Evolutionary conservation across 2,888 invertebrate species (phyloP).

Genomic region (Oxytorus armatus): DNA sequence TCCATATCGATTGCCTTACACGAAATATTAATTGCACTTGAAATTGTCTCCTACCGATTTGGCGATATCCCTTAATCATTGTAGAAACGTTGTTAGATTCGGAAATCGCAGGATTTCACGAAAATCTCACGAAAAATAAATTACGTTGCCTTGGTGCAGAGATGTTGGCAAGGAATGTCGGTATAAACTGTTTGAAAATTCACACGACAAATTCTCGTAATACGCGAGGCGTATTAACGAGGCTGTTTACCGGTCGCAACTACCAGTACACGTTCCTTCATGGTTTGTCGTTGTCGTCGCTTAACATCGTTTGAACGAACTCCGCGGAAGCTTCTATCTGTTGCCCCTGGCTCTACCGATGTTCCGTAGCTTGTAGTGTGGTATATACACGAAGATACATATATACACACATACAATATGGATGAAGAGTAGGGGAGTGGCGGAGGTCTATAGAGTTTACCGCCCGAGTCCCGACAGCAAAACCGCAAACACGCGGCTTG

Average conservation of each 20-base stretch:
- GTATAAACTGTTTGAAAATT: constrained; percentile 46
- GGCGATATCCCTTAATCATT: too few species aligned
- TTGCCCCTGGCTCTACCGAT: constrained; percentile 52
- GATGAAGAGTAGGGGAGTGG: constrained; percentile 17
- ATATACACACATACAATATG: constrained; percentile 52
- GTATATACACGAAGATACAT: constrained; percentile 35
- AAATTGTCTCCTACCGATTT: too few species aligned
- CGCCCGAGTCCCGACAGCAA: constrained; percentile 81
- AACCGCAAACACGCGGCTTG: constrained; percentile 84
- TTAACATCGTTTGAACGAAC: constrained; percentile 67
- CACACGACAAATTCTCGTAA: constrained; percentile 57
- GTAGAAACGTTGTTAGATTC: too few species aligned
- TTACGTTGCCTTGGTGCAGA: neutral
- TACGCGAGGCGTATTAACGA: constrained; percentile 62
- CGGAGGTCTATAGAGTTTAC: constrained; percentile 72
- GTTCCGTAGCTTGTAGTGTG: constrained; percentile 1
- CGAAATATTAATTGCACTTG: too few species aligned
- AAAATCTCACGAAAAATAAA: constrained; percentile 12
- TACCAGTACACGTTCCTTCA: constrained; percentile 33
- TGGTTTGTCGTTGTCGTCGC: constrained; percentile 54
- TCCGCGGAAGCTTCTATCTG: constrained; percentile 64
- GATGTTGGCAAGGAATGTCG: constrained; percentile 16
- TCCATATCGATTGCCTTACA: too few species aligned
- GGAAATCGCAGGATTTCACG: too few species aligned
- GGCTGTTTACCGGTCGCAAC: constrained; percentile 58